phyloP scores from a whole-genome alignment of 2,888 invertebrate species.

The Mamestra brassicae region DNA sequence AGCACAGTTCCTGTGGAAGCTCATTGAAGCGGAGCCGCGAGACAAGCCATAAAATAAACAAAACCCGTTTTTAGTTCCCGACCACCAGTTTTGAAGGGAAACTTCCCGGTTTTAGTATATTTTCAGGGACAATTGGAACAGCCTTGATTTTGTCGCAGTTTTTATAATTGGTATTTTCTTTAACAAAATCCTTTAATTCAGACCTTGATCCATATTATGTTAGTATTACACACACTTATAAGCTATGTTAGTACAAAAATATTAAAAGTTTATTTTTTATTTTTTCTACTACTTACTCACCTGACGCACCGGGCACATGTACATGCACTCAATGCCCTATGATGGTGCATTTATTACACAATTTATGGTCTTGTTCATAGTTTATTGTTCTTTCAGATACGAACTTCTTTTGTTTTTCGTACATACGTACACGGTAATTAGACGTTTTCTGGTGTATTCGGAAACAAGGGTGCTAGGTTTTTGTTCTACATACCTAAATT shows the following conservation, averaged over 20 bases:
- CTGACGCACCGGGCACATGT: too few species aligned
- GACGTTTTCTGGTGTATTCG: slow-evolving; percentile 3
- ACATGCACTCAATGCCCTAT: too few species aligned
- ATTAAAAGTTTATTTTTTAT: too few species aligned
- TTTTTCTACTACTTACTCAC: too few species aligned
- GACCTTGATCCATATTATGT: too few species aligned
- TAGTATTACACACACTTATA: too few species aligned
- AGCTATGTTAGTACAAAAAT: too few species aligned
- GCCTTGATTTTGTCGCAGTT: background rate
- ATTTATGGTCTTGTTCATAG: background rate
- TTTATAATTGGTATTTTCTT: background rate
- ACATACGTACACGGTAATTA: background rate
- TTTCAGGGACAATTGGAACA: background rate
- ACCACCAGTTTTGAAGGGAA: background rate
- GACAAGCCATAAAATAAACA: background rate
- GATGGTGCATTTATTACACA: background rate
- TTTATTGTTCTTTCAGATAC: background rate
- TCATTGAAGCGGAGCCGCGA: background rate
- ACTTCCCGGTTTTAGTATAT: background rate
- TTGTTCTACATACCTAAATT: slow-evolving; percentile 2
- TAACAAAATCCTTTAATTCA: too few species aligned
- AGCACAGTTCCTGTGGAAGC: background rate
- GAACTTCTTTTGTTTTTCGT: slow-evolving; percentile 11
- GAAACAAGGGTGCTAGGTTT: background rate
- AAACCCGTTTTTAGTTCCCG: background rate